Evolutionary conservation across 1,140 invertebrate species (phyloP).

Genomic region (Pogonus chalceus): DNA sequence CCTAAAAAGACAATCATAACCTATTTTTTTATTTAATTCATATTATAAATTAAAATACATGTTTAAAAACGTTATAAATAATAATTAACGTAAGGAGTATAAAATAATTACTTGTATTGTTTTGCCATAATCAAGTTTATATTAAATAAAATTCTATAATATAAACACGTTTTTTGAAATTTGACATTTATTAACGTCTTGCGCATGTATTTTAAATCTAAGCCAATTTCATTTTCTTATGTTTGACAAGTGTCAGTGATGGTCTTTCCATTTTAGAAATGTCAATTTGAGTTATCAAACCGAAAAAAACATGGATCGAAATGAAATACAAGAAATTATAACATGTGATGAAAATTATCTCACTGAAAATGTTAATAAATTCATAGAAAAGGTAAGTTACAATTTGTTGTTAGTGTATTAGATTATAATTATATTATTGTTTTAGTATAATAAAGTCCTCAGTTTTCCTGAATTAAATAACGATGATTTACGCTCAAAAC

Average conservation of each 20-base stretch:
- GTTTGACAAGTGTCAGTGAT: no score
- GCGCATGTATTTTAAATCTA: conserved; percentile 50
- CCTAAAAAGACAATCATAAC: conserved; percentile 35
- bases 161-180: no score
- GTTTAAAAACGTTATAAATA: not conserved
- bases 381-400: conserved; percentile 7
- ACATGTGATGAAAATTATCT: not conserved
- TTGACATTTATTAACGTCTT: conserved; percentile 48
- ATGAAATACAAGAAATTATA: conserved; percentile 1
- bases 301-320: conserved; percentile 7
- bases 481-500: conserved; percentile 35
- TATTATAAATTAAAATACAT: conserved; percentile 4
- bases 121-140: conserved; percentile 18
- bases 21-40: conserved; percentile 1
- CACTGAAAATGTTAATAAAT: not conserved
- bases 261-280: no score
- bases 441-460: conserved; percentile 39
- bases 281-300: no score
- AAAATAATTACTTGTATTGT: conserved; percentile 19
- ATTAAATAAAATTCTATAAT: no score
- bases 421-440: conserved; percentile 12
- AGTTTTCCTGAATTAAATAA: conserved; percentile 41
- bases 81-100: not conserved
- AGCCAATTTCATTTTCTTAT: no score
- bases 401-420: not conserved